These are phyloP conservation scores for Hemistola chrysoprasaria DNA, from an alignment of 2,888 invertebrate species.

Conservation along the genomic window DNA sequence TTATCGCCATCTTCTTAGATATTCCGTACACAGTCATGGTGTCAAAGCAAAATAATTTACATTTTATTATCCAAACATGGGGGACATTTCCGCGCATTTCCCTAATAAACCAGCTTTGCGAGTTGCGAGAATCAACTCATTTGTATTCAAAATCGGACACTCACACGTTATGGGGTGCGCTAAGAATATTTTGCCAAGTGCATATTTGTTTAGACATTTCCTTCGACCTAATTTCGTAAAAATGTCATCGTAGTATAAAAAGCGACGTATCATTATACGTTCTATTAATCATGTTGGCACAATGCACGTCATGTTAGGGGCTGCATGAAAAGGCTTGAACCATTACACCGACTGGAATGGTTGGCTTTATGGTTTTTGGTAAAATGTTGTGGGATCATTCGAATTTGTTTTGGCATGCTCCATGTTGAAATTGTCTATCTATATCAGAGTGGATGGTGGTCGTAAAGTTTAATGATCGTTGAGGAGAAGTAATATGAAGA, in stretches of 20 bases:
- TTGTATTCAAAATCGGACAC: constrained; percentile 47
- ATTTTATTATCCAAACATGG: constrained; percentile 28
- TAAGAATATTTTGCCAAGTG: constrained; percentile 31
- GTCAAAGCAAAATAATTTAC: constrained; percentile 23
- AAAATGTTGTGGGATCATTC: constrained; percentile 18
- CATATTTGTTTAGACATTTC: constrained; percentile 32
- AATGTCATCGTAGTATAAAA: constrained; percentile 63
- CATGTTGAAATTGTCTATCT: too few species aligned
- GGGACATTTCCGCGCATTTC: constrained; percentile 28
- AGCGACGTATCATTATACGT: constrained; percentile 65
- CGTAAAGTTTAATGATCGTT: too few species aligned
- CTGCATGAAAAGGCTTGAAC: constrained; percentile 62
- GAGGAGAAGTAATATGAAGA: too few species aligned
- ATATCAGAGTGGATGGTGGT: too few species aligned
- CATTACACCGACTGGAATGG: constrained; percentile 61
- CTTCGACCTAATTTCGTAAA: constrained; percentile 59
- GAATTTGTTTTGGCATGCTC: constrained; percentile 2
- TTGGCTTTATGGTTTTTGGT: constrained; percentile 48
- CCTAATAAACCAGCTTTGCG: constrained; percentile 35
- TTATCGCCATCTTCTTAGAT: too few species aligned
- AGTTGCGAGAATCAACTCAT: constrained; percentile 37
- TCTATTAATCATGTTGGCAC: constrained; percentile 75
- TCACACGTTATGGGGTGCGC: constrained; percentile 27
- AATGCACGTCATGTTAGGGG: constrained; percentile 67
- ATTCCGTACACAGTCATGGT: background rate